Base-by-base conservation (phyloP, 2,888 invertebrate species). In the Archips xylosteana region DNA sequence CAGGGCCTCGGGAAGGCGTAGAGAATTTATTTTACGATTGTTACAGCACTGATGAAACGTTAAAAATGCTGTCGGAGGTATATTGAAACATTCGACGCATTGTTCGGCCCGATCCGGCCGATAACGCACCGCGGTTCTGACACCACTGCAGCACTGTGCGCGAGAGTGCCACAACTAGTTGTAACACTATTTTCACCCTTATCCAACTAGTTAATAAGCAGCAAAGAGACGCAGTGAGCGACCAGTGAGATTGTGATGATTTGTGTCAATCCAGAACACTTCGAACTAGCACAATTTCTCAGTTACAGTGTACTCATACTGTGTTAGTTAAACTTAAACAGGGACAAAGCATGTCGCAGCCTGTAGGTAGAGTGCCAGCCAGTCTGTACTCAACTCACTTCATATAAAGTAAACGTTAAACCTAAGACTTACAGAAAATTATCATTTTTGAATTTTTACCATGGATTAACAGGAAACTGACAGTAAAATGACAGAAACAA, bases 11-110 rank as follows among this genome's bases (percentile, higher is more conserved):
- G 91, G 92, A 92, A 92, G 92, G 93, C 92, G 93, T 91, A 92
- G 89, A 91, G 92, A 92, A 94, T 94, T 93, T 94, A 92, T 94
- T 94, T 92, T 89, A 94, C 93, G 93, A 93, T 93, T 93, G 93
- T 94, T 91, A 91, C 92, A 92, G 85, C 87, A 87, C 85, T 93
- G 93, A 92, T 91, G 94, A 94, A 94, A 93, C 93, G 91, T 92
- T 93, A 92, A 93, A 94, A 94, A 94, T 92, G 91, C 92, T 92
- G 92, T 93, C 90, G 91, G 88, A 83, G 89, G 85, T 92, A 91
- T 92, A 92, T 92, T 92, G 92, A 93, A 93, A 93, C 93, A 92
- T 93, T 92, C 89, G 88, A 89, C 80, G 92, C 89, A 94, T 94
- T 94, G 94, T 94, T 93, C 88, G 82, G 85, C 83, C 82, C 85